These are phyloP conservation scores for Geococcyx californianus DNA, from an alignment of 2,113 vertebrate genomes.

Conservation along the genomic window DNA sequence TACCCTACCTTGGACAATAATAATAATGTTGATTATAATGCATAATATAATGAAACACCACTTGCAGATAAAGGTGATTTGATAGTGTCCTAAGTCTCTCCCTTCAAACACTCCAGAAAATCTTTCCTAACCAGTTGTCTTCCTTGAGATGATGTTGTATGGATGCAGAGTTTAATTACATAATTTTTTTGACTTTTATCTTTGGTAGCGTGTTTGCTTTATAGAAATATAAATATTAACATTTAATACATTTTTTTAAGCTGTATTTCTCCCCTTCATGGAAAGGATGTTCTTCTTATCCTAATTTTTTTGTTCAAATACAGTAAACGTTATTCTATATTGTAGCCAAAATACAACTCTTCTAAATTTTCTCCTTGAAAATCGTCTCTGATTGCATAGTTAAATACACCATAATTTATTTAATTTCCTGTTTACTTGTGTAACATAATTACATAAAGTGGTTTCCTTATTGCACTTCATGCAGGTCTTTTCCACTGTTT, in stretches of 20 bases:
- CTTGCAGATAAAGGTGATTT: background rate
- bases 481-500: background rate
- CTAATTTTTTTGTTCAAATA: background rate
- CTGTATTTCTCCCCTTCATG: background rate
- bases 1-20: background rate
- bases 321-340: background rate
- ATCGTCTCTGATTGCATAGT: background rate
- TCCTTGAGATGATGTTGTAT: background rate
- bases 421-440: background rate
- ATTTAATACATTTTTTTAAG: background rate
- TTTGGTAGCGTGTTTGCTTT: background rate
- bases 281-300: background rate
- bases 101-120: background rate
- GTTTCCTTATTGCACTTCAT: background rate
- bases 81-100: background rate
- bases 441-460: background rate
- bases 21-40: background rate
- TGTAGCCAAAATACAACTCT: background rate
- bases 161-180: background rate
- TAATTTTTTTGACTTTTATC: background rate
- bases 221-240: background rate
- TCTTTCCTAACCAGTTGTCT: background rate
- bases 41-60: background rate
- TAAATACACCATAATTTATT: background rate
- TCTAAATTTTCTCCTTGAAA: background rate